Evolutionary conservation across 2,888 invertebrate genomes (phyloP).

Genomic region (Hecatera dysodea): DNA sequence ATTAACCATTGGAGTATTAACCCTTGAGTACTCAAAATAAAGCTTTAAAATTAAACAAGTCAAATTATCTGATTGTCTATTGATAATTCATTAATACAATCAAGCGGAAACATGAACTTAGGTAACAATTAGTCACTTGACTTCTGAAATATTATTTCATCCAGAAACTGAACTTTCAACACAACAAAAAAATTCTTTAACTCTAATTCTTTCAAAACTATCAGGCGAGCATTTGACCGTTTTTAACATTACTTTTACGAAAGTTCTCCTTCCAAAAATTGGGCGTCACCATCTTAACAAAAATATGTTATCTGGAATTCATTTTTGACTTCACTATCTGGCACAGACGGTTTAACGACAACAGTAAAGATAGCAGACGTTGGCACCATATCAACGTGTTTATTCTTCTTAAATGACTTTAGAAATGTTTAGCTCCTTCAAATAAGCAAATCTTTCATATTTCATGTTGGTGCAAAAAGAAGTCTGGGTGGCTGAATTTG

Average conservation of each 20-base stretch:
- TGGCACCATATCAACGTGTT: conserved; percentile 1
- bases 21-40: too few species aligned
- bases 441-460: conserved; percentile 1
- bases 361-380: conserved; percentile 7
- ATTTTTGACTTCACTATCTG: neutral
- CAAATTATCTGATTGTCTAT: too few species aligned
- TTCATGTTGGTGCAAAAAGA: neutral
- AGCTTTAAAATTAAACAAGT: too few species aligned
- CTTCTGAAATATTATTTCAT: too few species aligned
- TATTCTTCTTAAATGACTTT: conserved; percentile 8
- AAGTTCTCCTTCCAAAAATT: neutral
- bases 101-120: too few species aligned
- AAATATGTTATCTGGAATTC: neutral
- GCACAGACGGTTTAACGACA: conserved; percentile 1
- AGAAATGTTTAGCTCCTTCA: conserved; percentile 5
- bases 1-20: too few species aligned
- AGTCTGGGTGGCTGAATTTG: neutral
- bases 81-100: neutral
- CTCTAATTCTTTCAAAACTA: too few species aligned
- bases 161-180: too few species aligned
- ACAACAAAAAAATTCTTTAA: too few species aligned
- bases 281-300: neutral
- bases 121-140: too few species aligned
- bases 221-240: too few species aligned
- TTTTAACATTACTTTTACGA: too few species aligned